phyloP scores from a whole-genome alignment of 2,113 vertebrate genomes.

The Heliornis fulica region DNA sequence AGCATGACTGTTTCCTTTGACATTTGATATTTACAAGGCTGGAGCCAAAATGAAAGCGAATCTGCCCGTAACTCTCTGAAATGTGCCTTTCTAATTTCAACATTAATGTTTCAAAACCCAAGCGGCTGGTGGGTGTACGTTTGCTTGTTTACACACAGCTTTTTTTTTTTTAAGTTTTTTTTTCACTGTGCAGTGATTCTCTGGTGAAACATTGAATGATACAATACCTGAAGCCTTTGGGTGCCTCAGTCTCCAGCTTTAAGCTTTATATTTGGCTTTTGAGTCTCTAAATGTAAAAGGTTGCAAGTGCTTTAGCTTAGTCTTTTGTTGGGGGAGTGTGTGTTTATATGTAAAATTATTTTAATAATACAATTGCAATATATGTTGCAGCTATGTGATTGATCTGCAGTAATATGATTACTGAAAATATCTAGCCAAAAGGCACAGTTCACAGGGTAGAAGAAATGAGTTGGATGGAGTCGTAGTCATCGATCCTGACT shows the following conservation, averaged over 20 bases:
- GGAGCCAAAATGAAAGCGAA: slow-evolving; percentile 36
- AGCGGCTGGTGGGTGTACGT: background rate
- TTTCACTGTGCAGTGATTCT: background rate
- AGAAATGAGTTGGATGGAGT: background rate
- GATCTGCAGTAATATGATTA: background rate
- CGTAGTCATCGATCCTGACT: background rate
- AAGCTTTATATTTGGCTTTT: background rate
- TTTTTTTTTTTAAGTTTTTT: fast-evolving
- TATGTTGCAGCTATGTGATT: background rate
- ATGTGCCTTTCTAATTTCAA: slow-evolving; percentile 30
- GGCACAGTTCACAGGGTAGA: background rate
- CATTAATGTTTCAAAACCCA: slow-evolving; percentile 24
- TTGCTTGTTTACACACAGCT: background rate
- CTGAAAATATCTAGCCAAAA: background rate
- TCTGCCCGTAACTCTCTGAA: background rate
- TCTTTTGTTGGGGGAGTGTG: background rate
- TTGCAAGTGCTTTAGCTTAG: background rate
- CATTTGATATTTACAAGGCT: slow-evolving; percentile 9
- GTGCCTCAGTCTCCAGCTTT: background rate
- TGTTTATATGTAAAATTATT: background rate
- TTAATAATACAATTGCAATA: no score
- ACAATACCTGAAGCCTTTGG: background rate
- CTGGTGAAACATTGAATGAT: background rate
- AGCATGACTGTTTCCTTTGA: background rate
- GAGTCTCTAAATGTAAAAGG: background rate